These are phyloP conservation scores for Malurus splendens DNA, from an alignment of 2,797 vertebrate species.

Conservation along the genomic window DNA sequence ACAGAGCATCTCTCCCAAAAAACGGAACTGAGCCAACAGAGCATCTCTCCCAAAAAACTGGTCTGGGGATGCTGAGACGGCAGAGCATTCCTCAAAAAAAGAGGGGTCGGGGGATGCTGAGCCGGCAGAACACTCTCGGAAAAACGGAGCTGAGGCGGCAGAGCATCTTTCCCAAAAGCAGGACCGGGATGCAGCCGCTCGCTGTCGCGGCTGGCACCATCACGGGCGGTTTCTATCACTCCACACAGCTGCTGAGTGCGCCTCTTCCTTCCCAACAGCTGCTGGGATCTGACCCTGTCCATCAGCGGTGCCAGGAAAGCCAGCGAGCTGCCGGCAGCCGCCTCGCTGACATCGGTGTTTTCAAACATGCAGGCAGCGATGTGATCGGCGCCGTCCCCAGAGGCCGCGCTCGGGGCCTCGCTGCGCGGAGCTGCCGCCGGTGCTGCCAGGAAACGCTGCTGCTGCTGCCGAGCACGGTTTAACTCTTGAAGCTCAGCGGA, in stretches of 20 bases:
- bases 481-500: neutral
- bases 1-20: neutral
- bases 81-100: neutral
- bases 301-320: constrained; percentile 58
- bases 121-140: neutral
- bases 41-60: neutral
- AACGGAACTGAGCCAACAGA: neutral
- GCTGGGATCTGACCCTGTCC: constrained; percentile 69
- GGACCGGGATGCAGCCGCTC: neutral
- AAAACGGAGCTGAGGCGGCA: accelerated
- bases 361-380: constrained; percentile 62
- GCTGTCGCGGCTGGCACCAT: neutral
- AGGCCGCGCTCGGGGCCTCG: constrained; percentile 39
- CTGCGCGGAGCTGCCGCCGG: neutral
- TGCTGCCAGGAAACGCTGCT: constrained; percentile 6
- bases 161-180: neutral
- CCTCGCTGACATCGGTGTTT: constrained; percentile 71
- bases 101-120: neutral
- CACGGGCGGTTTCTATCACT: constrained; percentile 22
- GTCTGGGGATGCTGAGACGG: neutral
- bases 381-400: constrained; percentile 68
- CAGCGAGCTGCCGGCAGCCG: constrained; percentile 58
- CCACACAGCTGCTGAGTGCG: constrained; percentile 53
- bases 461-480: neutral
- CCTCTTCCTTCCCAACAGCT: constrained; percentile 63